Conservation (phyloP, 2,888 invertebrate species). For the Leuctra nigra region DNA sequence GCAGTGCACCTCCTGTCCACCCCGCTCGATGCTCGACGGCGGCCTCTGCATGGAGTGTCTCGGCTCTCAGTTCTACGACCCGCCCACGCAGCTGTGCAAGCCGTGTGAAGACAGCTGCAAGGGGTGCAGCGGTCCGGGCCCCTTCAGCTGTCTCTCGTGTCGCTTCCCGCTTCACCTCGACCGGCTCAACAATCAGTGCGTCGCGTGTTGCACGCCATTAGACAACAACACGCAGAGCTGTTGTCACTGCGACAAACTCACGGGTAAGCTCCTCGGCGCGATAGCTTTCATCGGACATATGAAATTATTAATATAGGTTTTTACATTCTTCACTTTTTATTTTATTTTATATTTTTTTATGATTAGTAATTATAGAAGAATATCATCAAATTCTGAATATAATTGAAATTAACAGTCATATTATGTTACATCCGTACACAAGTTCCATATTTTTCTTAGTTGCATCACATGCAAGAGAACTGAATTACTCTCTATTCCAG, state of each 20-base stretch:
- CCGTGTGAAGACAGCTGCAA: conserved; percentile 59
- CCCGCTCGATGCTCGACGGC: conserved; percentile 64
- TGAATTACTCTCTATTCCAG: no score
- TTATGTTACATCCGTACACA: no score
- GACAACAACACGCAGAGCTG: conserved; percentile 51
- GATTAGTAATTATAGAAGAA: no score
- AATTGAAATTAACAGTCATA: no score
- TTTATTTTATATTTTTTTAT: no score
- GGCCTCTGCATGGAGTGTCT: conserved; percentile 71
- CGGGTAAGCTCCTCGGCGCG: conserved; percentile 44
- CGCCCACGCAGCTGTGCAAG: conserved; percentile 58
- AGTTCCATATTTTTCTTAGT: no score
- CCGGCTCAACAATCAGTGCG: conserved; percentile 67
- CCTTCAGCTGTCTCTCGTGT: conserved; percentile 61
- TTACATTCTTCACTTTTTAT: no score
- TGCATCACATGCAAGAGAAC: no score
- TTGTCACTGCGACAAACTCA: conserved; percentile 63
- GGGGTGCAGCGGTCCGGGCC: conserved; percentile 61
- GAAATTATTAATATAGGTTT: no score
- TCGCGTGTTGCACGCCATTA: conserved; percentile 58
- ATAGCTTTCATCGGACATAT: no score
- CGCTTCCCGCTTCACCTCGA: conserved; percentile 58
- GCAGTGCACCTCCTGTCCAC: conserved; percentile 65
- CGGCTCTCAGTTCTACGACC: conserved; percentile 65
- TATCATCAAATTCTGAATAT: no score